Conservation (phyloP, 2,797 vertebrate genomes). For the Sebastes vulpes region DNA sequence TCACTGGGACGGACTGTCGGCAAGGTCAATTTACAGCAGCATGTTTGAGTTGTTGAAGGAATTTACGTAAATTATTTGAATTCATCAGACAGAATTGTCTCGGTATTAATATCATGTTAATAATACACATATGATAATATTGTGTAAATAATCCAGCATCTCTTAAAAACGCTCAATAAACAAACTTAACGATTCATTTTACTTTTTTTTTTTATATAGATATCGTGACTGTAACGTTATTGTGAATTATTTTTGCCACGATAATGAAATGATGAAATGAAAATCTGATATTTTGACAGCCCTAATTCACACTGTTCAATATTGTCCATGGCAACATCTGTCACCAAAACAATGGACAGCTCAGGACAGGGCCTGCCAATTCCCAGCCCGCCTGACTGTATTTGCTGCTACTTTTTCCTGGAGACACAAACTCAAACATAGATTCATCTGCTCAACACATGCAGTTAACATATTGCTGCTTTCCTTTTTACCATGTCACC, state of each 20-base stretch:
- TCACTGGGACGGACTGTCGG: neutral
- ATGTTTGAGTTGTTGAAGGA: neutral
- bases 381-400: constrained; percentile 31
- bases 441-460: constrained; percentile 78
- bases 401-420: constrained; percentile 66
- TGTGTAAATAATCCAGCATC: neutral
- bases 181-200: rapidly evolving
- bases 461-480: constrained; percentile 53
- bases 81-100: neutral
- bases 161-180: neutral
- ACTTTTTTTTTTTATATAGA: no score
- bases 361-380: constrained; percentile 36
- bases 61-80: neutral
- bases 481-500: constrained; percentile 38
- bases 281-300: neutral
- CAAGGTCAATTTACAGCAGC: neutral
- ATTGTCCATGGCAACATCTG: constrained; percentile 44
- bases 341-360: constrained; percentile 29
- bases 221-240: neutral
- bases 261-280: neutral
- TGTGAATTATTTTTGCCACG: neutral
- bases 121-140: neutral
- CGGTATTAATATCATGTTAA: no score
- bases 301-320: neutral
- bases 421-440: constrained; percentile 56